Evolutionary conservation across 2,797 vertebrate species (phyloP), one percentile per base, ranked within the genome.

Genomic region (Peromyscus attwateri): DNA sequence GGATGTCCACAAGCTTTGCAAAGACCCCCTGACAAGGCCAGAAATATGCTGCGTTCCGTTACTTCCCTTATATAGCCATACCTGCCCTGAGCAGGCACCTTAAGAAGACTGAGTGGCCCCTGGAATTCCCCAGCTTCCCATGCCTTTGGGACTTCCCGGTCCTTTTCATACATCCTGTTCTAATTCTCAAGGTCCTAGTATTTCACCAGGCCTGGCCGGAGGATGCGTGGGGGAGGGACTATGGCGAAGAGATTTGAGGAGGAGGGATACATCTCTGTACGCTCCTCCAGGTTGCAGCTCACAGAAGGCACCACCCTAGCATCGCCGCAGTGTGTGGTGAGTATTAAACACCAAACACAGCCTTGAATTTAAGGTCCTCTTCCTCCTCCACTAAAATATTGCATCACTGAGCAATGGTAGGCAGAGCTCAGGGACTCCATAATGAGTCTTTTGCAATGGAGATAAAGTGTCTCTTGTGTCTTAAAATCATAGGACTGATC

Each of bases 51-150:
- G 16, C 40, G 5, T 21, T 27, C 62, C 87, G 16, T 43, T 4
- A 9, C 40, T 89, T 43, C 68, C 62, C 73, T 94, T 70, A 52
- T 8, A 55, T 0, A 79, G 64, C 43, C 73, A 5, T 11, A 29
- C 23, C 64, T 92, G 25, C 1, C 25, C 13, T 4, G 83, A 70
- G 57, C 64, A 80, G 76, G 37, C 31, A 1, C n/a, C 46, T 9
- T 23, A 29, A 66, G 64, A 70, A 31, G 40, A 80, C 29, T 0
- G 10, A 31, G 6, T 70, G 43, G 40, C 55, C 76, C 76, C 80
- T 87, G 91, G 93, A 97, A 96, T 96, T 95, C 79, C 85, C 96
- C 46, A 0, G 21, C 9, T 7, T 82, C 60, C 34, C 0, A 4
- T 0, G 66, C 92, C 49, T 13, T 89, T 87, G 91, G 96, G 88